Conservation (phyloP, 2,113 vertebrate genomes). For the Zosterops lateralis region DNA sequence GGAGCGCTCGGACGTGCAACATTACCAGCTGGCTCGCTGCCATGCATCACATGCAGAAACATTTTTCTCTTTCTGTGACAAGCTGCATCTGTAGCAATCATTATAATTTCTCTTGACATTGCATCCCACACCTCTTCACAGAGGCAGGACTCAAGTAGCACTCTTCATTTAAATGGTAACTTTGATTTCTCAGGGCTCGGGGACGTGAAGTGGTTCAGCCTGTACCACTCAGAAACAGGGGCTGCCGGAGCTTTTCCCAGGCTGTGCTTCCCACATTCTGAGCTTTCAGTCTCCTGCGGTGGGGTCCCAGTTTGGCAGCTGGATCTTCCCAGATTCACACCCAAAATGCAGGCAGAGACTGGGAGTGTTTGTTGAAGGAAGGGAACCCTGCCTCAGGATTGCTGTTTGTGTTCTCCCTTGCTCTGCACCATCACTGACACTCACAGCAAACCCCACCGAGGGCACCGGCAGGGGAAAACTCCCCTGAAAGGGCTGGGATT, state of each 20-base stretch:
- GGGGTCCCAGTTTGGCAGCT: background rate
- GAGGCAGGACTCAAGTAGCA: slow-evolving; percentile 18
- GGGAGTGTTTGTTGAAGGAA: background rate
- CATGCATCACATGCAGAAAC: slow-evolving; percentile 7
- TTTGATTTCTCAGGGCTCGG: background rate
- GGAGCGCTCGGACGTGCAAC: slow-evolving; percentile 40
- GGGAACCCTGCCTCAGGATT: background rate
- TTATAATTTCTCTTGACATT: slow-evolving; percentile 43
- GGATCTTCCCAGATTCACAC: background rate
- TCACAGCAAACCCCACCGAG: background rate
- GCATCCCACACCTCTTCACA: slow-evolving; percentile 6
- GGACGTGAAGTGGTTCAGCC: background rate
- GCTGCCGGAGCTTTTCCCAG: background rate
- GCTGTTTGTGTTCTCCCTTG: background rate
- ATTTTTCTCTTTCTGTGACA: slow-evolving; percentile 24
- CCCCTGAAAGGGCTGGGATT: background rate
- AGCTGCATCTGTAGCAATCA: slow-evolving; percentile 51
- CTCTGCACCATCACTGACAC: background rate
- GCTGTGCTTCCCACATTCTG: background rate
- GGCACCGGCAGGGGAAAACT: background rate
- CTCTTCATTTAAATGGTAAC: slow-evolving; percentile 30
- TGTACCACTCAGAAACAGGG: background rate
- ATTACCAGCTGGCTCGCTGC: slow-evolving; percentile 37
- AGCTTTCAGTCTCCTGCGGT: background rate
- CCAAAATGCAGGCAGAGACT: background rate